phyloP scores from a whole-genome alignment of 2,797 vertebrate genomes.

The Coluber constrictor region DNA sequence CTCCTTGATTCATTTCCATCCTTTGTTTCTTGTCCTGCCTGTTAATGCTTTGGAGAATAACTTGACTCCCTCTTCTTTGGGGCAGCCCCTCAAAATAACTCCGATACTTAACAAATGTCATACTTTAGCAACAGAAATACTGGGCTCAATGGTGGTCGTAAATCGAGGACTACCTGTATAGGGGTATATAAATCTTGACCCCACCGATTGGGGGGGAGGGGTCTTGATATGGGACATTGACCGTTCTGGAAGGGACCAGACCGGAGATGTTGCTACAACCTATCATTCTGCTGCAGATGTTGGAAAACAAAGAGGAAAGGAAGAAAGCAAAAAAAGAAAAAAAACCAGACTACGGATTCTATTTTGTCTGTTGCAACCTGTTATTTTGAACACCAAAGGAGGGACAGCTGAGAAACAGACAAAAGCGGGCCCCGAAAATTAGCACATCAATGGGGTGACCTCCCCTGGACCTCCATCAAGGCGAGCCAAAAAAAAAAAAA shows the following conservation, averaged over 20 bases:
- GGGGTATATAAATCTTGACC: background rate
- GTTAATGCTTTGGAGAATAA: background rate
- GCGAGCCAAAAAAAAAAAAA: constrained; percentile 36
- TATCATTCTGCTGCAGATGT: background rate
- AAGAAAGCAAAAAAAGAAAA: rapidly evolving
- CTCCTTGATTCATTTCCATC: background rate
- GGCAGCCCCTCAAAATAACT: background rate
- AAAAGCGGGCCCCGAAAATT: constrained; percentile 55
- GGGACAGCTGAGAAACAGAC: constrained; percentile 51
- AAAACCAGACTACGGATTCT: background rate
- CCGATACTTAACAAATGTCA: no score
- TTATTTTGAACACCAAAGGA: constrained; percentile 22
- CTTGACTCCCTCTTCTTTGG: background rate
- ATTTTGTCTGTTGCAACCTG: background rate
- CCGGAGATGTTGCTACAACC: background rate
- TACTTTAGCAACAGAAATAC: no score
- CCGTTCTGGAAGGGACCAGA: background rate
- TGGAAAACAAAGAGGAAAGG: background rate
- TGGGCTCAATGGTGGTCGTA: no score
- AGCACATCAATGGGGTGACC: constrained; percentile 64
- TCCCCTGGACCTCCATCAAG: constrained; percentile 58
- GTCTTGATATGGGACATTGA: background rate
- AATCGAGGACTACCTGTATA: no score
- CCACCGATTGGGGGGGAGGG: background rate
- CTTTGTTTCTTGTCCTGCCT: background rate